phyloP scores from a whole-genome alignment of 1,140 invertebrate genomes.

The Papilio dardanus region DNA sequence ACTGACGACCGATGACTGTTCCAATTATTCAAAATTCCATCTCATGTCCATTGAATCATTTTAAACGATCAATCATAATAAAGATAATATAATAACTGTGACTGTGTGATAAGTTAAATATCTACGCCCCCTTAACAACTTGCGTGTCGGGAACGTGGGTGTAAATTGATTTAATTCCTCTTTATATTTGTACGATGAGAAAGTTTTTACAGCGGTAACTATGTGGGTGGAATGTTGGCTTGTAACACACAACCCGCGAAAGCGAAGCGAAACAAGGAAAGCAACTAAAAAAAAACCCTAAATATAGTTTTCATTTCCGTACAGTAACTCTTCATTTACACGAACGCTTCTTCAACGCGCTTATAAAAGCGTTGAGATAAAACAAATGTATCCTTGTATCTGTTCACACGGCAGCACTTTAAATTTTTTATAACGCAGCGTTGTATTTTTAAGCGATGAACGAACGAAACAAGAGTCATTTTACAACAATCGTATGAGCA shows the following conservation, averaged over 20 bases:
- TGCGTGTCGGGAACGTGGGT: constrained; percentile 38
- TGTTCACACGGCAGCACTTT: too few species aligned
- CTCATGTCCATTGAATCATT: constrained; percentile 41
- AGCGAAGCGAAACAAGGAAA: neutral
- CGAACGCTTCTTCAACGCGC: too few species aligned
- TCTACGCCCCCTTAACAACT: constrained; percentile 45
- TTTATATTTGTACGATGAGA: constrained; percentile 46
- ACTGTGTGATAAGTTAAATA: constrained; percentile 66
- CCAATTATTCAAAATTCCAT: constrained; percentile 11
- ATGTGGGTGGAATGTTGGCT: constrained; percentile 4
- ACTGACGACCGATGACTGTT: neutral
- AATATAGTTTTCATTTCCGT: too few species aligned
- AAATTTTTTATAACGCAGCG: too few species aligned
- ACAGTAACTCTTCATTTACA: too few species aligned
- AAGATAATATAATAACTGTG: constrained; percentile 50
- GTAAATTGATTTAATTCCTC: constrained; percentile 62
- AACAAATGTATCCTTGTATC: too few species aligned
- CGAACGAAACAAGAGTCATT: too few species aligned
- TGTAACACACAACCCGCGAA: neutral
- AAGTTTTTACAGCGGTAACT: constrained; percentile 29
- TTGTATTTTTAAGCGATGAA: too few species aligned
- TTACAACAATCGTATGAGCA: too few species aligned
- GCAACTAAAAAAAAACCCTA: neutral
- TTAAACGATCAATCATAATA: constrained; percentile 67
- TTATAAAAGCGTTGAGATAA: too few species aligned